Base-by-base conservation (phyloP, 2,797 vertebrate genomes). In the Peromyscus nudipes region DNA sequence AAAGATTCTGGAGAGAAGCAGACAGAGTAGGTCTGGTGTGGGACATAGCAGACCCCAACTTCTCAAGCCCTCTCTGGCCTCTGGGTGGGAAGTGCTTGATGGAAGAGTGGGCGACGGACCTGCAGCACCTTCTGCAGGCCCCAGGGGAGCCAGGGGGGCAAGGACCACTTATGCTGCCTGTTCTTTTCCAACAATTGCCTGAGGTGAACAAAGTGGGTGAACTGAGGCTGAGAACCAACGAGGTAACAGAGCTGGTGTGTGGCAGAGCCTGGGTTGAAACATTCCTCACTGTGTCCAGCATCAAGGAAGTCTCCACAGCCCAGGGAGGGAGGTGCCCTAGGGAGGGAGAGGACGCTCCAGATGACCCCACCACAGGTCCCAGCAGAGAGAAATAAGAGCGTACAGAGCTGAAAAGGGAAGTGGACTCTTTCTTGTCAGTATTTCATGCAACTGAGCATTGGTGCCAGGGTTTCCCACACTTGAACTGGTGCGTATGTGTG, bases 101-200 rank as follows among this genome's bases (percentile, higher is more conserved):
- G 57, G 21, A 4, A 4, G 19, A 14, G 19, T 1, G 1, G n/a
- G 9, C 14, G 14, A 2, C 5, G 11, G 29, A 62, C 21, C 3
- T 17, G 2, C 11, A 64, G 49, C 13, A 1, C 11, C 34, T 49
- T 31, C n/a, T 46, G 11, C 46, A 37, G 64, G 17, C 76, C 8
- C 79, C 7, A 34, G 29, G 40, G 52, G 14, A 10, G 13, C 29
- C 34, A 67, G 17, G 13, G 62, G 82, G 29, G 17, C 16, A 14
- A 31, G 37, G 14, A 29, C 57, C 60, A 11, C 11, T 21, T 62
- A 55, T 8, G 4, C 10, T 7, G 4, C 34, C 40, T 1, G 3
- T 29, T 21, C 10, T 49, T 21, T 31, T 19, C 49, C 21, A 31
- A n/a, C 13, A 17, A 34, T 25, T 60, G 29, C 60, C 57, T 69